phyloP scores from a whole-genome alignment of 1,140 invertebrate species.

The Orius laevigatus region DNA sequence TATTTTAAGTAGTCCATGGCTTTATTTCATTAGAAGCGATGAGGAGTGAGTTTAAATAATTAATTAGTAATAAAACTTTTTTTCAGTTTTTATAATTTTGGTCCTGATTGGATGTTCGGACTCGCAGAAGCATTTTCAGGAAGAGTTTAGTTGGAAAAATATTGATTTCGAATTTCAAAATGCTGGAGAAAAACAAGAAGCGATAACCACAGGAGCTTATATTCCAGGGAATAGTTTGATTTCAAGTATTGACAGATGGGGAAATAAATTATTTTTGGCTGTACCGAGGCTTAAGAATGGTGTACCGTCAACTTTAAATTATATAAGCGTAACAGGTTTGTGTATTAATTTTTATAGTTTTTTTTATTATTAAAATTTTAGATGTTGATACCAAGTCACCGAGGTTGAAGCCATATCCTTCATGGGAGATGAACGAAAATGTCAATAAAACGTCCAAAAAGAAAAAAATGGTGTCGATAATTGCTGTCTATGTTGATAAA shows the following conservation, averaged over 20 bases:
- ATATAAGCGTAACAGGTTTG: conserved; percentile 36
- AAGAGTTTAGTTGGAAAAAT: conserved; percentile 46
- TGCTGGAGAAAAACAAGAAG: conserved; percentile 33
- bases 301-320: conserved; percentile 53
- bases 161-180: conserved; percentile 47
- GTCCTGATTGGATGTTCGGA: not conserved
- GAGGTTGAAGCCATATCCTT: conserved; percentile 55
- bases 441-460: conserved; percentile 46
- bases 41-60: not conserved
- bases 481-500: conserved; percentile 41
- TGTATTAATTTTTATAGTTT: conserved; percentile 20
- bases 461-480: conserved; percentile 46
- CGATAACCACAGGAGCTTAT: conserved; percentile 39
- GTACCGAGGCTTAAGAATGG: conserved; percentile 53
- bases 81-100: not conserved
- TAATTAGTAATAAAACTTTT: too few relatives aligned
- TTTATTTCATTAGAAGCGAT: not conserved
- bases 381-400: conserved; percentile 55
- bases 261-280: conserved; percentile 57
- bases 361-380: conserved; percentile 44
- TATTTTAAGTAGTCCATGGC: not conserved
- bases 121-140: conserved; percentile 19
- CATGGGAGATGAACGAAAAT: conserved; percentile 30
- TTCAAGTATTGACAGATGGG: conserved; percentile 49
- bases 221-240: conserved; percentile 50